Percentiles rank a stretch among this genome's conserved stretches.
Evolutionary conservation across 2,113 vertebrate genomes (phyloP).

Genomic region (Elaphurus davidianus): DNA sequence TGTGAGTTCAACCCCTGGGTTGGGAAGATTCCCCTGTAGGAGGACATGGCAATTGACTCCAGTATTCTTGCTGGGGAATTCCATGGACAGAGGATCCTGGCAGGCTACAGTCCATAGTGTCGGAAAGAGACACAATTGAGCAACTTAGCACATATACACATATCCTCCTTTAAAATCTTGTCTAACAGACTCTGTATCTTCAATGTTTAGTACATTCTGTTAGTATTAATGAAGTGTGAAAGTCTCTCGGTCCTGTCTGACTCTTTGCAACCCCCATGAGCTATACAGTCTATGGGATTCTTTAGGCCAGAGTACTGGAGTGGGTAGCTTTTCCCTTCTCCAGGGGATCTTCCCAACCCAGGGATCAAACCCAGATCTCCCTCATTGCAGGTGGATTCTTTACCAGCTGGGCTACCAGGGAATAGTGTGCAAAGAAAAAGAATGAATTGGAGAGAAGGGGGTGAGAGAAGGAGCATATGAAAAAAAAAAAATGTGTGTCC

Average conservation of each 20-base stretch:
- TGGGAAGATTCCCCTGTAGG: neutral
- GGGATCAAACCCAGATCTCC: neutral
- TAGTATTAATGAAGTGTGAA: neutral
- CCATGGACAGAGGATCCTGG: neutral
- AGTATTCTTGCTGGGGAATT: neutral
- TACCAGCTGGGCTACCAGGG: neutral
- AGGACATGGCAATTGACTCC: neutral
- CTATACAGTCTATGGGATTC: neutral
- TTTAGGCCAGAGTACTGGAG: neutral
- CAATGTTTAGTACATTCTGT: neutral
- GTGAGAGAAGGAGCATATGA: neutral
- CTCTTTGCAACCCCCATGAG: neutral
- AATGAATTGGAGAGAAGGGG: neutral
- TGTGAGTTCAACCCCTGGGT: fast-evolving
- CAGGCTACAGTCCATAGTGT: neutral
- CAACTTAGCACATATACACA: neutral
- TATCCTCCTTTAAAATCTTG: neutral
- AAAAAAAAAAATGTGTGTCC: neutral
- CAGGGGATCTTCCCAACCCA: neutral
- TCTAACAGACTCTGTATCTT: neutral
- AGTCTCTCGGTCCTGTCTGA: neutral
- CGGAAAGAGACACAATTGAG: neutral
- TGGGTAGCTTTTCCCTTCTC: neutral
- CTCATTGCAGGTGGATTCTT: neutral
- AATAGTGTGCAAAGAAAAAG: neutral